These are phyloP conservation scores for Philypnodon macrostomus DNA, from an alignment of 2,797 vertebrate genomes.

Conservation along the genomic window DNA sequence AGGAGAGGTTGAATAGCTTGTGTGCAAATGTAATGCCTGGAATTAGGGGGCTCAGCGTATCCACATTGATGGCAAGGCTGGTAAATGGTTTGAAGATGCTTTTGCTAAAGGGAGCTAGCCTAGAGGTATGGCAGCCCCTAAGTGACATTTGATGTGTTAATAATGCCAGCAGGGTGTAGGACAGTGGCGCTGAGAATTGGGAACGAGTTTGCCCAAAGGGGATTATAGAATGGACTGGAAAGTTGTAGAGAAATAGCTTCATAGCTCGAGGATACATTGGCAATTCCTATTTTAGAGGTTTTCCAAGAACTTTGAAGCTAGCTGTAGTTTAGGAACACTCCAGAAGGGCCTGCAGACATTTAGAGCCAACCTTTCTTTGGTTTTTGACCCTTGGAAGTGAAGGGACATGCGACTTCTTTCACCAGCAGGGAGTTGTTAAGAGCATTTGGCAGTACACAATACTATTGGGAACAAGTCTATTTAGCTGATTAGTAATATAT, in stretches of 20 bases:
- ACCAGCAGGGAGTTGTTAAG: constrained; percentile 7
- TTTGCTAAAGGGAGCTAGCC: constrained; percentile 39
- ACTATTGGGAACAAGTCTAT: constrained; percentile 31
- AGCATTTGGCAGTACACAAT: constrained; percentile 27
- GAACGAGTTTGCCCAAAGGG: constrained; percentile 40
- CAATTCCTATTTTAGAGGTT: constrained; percentile 36
- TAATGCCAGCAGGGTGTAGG: constrained; percentile 46
- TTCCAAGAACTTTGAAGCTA: constrained; percentile 29
- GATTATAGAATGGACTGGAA: constrained; percentile 34
- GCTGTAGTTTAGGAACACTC: constrained; percentile 21
- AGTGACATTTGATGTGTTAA: constrained; percentile 68
- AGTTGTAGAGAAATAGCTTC: constrained; percentile 21
- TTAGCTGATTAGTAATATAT: constrained; percentile 37
- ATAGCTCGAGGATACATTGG: constrained; percentile 33
- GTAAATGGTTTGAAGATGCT: constrained; percentile 49
- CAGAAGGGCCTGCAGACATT: no score
- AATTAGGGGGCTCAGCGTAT: constrained; percentile 42
- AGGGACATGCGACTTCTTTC: constrained; percentile 7
- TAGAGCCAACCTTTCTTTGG: constrained; percentile 33
- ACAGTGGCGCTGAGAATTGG: constrained; percentile 18
- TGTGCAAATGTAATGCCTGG: constrained; percentile 30
- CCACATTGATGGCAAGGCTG: constrained; percentile 20
- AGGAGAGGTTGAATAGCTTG: constrained; percentile 50
- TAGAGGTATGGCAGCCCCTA: constrained; percentile 42
- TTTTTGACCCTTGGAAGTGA: constrained; percentile 51